Evolutionary conservation across 2,888 invertebrate genomes (phyloP), one percentile per base, ranked within the genome.

Genomic region (Polyommatus iphigenia): DNA sequence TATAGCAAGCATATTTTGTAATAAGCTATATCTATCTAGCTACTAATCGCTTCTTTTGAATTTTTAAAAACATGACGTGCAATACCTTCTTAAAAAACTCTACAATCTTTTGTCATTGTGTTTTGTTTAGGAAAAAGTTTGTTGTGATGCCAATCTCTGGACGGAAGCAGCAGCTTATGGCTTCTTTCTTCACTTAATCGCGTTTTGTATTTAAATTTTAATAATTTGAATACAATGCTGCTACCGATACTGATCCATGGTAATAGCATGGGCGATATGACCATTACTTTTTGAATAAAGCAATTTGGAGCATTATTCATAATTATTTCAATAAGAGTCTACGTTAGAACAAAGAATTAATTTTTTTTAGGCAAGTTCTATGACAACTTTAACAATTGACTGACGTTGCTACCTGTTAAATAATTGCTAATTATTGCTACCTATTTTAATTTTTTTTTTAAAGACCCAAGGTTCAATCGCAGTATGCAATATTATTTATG

Each of bases 221-320:
- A 86, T 85, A 84, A 93, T 94, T 94, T 94, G 92, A 93, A 94
- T 94, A 94, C 93, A 94, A 94, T 93, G 90, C 86, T 82, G 92
- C 93, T 91, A 91, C 93, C 83, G 89, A 88, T 89, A 90, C 89
- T 88, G 85, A 88, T 88, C 86, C 84, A 81, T 81, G 81, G 85
- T 88, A 89, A 91, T 91, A 87, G 87, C 88, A 85, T 90, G 90
- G 93, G 92, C 90, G 88, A 89, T 85, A 85, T 72, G 85, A 79
- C 32, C 36, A 24, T 50, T 29, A 57, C 75, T 76, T 54, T 73
- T 76, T 71, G 77, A 75, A 76, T 73, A 76, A 24, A 73, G 32
- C 59, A 29, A 72, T 72, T 72, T 78, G 20, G 29, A 20, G 71
- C 72, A 57, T 57, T 78, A 46, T 46, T 36, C 15, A 73, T 73